Base-by-base conservation (phyloP, 2,888 invertebrate genomes). In the Lochmaea capreae region DNA sequence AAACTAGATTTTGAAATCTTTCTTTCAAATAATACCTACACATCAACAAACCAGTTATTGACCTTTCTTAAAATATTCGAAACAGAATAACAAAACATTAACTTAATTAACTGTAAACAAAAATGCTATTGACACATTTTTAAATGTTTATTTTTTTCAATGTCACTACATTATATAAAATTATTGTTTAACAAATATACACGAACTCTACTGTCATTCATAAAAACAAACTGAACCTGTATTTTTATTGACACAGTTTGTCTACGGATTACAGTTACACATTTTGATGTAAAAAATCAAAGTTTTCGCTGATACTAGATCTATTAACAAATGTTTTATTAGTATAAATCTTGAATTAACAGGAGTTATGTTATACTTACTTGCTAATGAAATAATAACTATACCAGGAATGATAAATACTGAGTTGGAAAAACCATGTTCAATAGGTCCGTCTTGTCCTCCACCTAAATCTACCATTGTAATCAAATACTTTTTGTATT, bases 361-460 rank as follows among this genome's bases (percentile, higher is more conserved):
- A 22, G 33, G 4, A 61, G 12, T 46, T 46, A 49, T n/a, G 65
- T 85, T 18, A 43, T 57, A 77, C 90, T 91, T 88, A 96, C 96
- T 93, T 87, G 94, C 91, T 84, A 97, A 89, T 79, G 92, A 91
- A 80, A 93, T 88, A 81, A 96, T 92, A 79, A 96, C 90, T 80
- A 95, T 91, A 67, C 93, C 95, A 80, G 97, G 96, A 82, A 96
- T 85, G 81, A 96, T 93, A 87, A 97, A 96, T 79, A 96, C 94
- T 59, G 92, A 89, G 88, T 97, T 96, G 78, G 95, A 95, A 88
- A 97, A 96, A 79, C 94, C 94, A 87, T 95, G 95, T 86, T 95
- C 95, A 83, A 94, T 90, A 0, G 94, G 94, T 9, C 94, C 93
- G 81, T 94, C 94, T 74, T 93, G 90, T 65, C 93, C 92, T 26